These are phyloP conservation scores for rabbit (Oryctolagus cuniculus) DNA, from an alignment of 2,113 vertebrate species.

Conservation along the genomic window DNA sequence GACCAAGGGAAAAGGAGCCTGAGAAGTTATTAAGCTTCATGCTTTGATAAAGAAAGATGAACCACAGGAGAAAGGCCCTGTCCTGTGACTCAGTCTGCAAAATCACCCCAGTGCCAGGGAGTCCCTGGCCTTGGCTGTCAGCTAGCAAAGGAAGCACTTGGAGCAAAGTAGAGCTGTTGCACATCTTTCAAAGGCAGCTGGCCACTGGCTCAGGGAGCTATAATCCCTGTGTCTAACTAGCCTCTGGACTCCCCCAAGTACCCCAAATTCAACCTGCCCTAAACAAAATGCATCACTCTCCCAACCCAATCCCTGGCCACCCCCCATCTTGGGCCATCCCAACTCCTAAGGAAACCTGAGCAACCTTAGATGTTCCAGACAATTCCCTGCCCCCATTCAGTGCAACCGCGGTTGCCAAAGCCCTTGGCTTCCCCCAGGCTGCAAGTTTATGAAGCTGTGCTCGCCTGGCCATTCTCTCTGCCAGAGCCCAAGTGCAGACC, in stretches of 20 bases:
- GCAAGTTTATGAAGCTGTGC: rapidly evolving
- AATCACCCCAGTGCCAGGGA: rapidly evolving
- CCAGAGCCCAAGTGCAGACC: background rate
- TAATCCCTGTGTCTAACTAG: background rate
- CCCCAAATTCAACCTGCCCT: background rate
- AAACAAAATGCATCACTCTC: background rate
- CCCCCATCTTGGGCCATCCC: rapidly evolving
- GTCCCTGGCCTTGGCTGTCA: background rate
- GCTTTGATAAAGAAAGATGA: conserved; percentile 43
- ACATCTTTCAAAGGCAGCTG: background rate
- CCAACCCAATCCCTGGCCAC: background rate
- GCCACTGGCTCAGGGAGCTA: background rate
- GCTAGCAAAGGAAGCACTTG: background rate
- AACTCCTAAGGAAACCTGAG: background rate
- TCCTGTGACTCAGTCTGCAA: background rate
- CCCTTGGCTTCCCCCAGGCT: background rate
- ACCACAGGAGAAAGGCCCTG: background rate
- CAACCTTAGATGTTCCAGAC: background rate
- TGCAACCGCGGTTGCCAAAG: background rate
- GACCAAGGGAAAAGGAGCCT: conserved; percentile 1
- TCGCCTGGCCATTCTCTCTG: rapidly evolving
- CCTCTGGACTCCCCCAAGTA: background rate
- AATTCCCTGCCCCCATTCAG: background rate
- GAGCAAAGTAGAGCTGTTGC: background rate
- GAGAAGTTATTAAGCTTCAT: conserved; percentile 38